A percentile compares a stretch with the other conserved stretches of the same genome.
phyloP scores from a whole-genome alignment of 2,888 invertebrate species.

The Rotaria magnacalcarata region DNA sequence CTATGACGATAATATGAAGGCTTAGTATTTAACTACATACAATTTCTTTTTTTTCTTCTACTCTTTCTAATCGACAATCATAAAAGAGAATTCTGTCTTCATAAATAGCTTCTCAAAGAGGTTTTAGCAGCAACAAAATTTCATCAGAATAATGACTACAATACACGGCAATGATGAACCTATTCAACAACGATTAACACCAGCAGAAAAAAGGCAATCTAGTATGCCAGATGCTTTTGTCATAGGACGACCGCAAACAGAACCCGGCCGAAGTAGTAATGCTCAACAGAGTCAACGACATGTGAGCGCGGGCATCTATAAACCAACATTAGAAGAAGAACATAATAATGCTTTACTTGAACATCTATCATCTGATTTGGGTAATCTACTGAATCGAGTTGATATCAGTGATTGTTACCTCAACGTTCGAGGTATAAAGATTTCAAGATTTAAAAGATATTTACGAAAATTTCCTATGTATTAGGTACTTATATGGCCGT shows the following conservation, averaged over 20 bases:
- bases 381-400: background rate
- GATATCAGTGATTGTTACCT: conserved; percentile 13
- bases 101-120: background rate
- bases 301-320: background rate
- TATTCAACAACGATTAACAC: background rate
- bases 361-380: background rate
- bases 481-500: conserved; percentile 10
- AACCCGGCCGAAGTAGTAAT: background rate
- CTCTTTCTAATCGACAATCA: background rate
- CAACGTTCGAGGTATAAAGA: background rate
- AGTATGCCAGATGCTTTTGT: background rate
- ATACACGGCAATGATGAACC: background rate
- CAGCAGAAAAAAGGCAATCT: background rate
- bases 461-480: background rate
- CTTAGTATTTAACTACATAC: background rate
- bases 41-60: background rate
- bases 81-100: background rate
- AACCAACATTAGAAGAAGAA: background rate
- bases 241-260: background rate
- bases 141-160: background rate
- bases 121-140: background rate
- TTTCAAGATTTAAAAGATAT: background rate
- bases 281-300: background rate
- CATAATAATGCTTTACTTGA: background rate
- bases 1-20: background rate